Evolutionary conservation across 2,113 vertebrate species (phyloP).

Genomic region (Jaculus jaculus): DNA sequence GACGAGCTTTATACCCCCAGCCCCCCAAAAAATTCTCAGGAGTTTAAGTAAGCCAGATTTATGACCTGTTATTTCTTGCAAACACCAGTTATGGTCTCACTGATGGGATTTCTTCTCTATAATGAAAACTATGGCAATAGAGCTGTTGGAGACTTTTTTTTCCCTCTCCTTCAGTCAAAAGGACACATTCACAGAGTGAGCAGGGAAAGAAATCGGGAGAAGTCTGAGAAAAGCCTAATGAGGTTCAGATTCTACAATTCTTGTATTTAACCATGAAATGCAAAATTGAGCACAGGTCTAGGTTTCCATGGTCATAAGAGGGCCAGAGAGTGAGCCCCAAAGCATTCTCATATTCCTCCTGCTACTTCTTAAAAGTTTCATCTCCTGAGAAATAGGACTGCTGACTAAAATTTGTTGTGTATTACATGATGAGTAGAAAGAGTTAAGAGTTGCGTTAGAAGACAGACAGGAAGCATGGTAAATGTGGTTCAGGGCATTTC

Average conservation of each 20-base stretch:
- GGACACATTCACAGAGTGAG: background rate
- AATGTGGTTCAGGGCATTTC: background rate
- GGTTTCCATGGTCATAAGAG: background rate
- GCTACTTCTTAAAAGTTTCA: background rate
- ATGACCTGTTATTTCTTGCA: background rate
- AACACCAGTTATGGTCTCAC: background rate
- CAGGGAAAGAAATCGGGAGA: background rate
- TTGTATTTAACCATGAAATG: constrained; percentile 33
- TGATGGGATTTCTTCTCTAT: background rate
- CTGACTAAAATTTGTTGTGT: background rate
- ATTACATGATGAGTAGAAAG: background rate
- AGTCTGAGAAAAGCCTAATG: background rate
- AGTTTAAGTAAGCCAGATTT: background rate
- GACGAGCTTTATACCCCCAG: no score
- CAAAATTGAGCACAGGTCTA: constrained; percentile 25
- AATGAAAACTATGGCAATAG: background rate
- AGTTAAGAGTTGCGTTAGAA: background rate
- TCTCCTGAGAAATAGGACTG: background rate
- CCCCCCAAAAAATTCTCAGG: background rate
- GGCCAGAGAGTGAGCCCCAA: background rate
- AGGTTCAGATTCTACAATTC: background rate
- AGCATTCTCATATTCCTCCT: background rate
- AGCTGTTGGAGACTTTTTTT: background rate
- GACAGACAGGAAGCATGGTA: background rate
- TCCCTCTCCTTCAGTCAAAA: background rate